A percentile compares a stretch with the other conserved stretches of the same genome.
These are phyloP conservation scores for Nothobranchius kuhntae DNA, from an alignment of 2,113 vertebrate species.

Conservation along the genomic window DNA sequence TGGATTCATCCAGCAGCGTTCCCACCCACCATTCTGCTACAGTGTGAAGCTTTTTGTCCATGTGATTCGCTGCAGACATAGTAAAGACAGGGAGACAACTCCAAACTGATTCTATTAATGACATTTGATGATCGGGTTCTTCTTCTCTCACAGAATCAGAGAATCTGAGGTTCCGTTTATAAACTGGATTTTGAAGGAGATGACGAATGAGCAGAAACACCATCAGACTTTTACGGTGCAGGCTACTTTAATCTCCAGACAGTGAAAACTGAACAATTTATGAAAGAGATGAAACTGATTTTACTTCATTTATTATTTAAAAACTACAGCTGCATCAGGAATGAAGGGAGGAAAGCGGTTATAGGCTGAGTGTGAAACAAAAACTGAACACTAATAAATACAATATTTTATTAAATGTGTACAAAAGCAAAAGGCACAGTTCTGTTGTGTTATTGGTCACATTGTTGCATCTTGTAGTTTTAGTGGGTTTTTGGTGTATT, in stretches of 20 bases:
- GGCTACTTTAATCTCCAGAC: not conserved
- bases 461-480: no score
- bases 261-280: not conserved
- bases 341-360: no score
- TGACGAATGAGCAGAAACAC: slow-evolving; percentile 27
- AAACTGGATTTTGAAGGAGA: not conserved
- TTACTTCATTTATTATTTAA: slow-evolving; percentile 6
- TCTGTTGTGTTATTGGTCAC: no score
- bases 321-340: not conserved
- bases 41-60: slow-evolving; percentile 60
- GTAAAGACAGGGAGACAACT: slow-evolving; percentile 52
- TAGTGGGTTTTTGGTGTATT: no score
- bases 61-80: slow-evolving; percentile 56
- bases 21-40: slow-evolving; percentile 57
- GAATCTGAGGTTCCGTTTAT: slow-evolving; percentile 38
- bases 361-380: not conserved
- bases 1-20: slow-evolving; percentile 52
- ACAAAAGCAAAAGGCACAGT: no score
- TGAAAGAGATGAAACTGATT: slow-evolving; percentile 1
- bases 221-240: not conserved
- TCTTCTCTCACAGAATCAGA: slow-evolving; percentile 30
- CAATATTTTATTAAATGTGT: not conserved
- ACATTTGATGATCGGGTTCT: slow-evolving; percentile 47
- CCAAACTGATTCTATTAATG: slow-evolving; percentile 48
- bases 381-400: not conserved